Conservation (phyloP, 1,140 invertebrate species). For the Lordiphosa collinella region DNA sequence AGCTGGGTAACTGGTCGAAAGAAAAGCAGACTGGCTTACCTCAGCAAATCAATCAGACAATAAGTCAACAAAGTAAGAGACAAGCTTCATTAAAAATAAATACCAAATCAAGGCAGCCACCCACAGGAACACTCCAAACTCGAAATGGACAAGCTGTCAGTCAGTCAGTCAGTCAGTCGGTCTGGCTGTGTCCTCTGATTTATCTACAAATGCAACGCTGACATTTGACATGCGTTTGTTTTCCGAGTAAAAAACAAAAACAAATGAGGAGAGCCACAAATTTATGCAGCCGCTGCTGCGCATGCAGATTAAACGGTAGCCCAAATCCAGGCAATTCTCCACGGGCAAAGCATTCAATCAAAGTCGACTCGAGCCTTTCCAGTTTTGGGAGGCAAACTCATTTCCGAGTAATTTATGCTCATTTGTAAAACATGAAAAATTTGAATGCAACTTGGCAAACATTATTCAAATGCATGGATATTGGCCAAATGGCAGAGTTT, state of each 20-base stretch:
- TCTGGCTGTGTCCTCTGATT: constrained; percentile 32
- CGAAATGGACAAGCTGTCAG: constrained; percentile 39
- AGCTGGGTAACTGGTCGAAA: constrained; percentile 4
- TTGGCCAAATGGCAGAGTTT: background rate
- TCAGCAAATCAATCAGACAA: constrained; percentile 56
- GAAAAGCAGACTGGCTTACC: background rate
- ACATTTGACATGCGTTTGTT: constrained; percentile 68
- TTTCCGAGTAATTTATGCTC: constrained; percentile 69
- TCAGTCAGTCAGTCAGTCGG: constrained; percentile 27
- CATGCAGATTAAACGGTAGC: constrained; percentile 13
- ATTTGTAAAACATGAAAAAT: constrained; percentile 74
- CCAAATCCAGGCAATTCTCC: constrained; percentile 26
- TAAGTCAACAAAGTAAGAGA: constrained; percentile 31
- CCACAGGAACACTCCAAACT: constrained; percentile 35
- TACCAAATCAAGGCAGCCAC: constrained; percentile 34
- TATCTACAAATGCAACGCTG: constrained; percentile 49
- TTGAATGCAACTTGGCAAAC: constrained; percentile 47
- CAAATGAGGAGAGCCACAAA: constrained; percentile 28
- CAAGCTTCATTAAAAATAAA: constrained; percentile 65
- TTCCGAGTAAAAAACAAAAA: constrained; percentile 16
- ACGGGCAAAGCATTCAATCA: constrained; percentile 55
- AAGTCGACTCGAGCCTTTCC: constrained; percentile 45
- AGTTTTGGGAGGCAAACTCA: constrained; percentile 51
- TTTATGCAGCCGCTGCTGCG: constrained; percentile 12
- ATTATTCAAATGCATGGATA: constrained; percentile 40